These are phyloP conservation scores for Enhydra lutris DNA, from an alignment of 2,113 vertebrate species.

Conservation along the genomic window DNA sequence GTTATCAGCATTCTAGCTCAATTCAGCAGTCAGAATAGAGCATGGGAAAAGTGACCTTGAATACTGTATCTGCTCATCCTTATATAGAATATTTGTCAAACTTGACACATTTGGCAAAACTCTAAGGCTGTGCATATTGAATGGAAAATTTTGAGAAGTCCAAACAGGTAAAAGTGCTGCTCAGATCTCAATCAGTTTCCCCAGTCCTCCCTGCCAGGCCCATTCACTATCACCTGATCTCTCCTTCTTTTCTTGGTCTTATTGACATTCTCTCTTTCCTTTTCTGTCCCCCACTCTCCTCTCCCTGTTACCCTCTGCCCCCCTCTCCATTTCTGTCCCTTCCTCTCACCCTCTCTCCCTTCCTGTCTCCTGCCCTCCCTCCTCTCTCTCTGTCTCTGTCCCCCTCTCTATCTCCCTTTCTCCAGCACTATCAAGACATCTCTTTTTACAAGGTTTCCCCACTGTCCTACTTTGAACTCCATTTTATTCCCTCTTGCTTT, in stretches of 20 bases:
- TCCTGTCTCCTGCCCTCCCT: neutral
- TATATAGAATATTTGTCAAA: constrained; percentile 26
- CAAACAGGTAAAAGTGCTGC: constrained; percentile 5
- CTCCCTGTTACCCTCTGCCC: neutral
- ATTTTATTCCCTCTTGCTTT: neutral
- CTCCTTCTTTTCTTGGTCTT: neutral
- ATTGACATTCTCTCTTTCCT: neutral
- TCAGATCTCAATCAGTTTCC: neutral
- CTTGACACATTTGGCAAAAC: neutral
- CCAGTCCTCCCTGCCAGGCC: neutral
- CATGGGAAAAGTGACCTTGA: neutral
- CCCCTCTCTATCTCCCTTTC: neutral
- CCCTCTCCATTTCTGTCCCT: neutral
- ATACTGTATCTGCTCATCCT: neutral
- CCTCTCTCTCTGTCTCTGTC: neutral
- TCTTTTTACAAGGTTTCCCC: neutral
- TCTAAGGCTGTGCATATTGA: neutral
- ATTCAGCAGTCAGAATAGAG: neutral
- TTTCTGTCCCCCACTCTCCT: no score
- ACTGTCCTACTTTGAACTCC: neutral
- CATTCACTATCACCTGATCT: neutral
- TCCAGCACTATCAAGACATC: neutral
- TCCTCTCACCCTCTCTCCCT: neutral
- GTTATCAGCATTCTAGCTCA: neutral
- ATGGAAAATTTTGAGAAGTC: constrained; percentile 2